These are phyloP conservation scores for Melinaea marsaeus DNA, from an alignment of 2,888 invertebrate genomes.

Conservation along the genomic window DNA sequence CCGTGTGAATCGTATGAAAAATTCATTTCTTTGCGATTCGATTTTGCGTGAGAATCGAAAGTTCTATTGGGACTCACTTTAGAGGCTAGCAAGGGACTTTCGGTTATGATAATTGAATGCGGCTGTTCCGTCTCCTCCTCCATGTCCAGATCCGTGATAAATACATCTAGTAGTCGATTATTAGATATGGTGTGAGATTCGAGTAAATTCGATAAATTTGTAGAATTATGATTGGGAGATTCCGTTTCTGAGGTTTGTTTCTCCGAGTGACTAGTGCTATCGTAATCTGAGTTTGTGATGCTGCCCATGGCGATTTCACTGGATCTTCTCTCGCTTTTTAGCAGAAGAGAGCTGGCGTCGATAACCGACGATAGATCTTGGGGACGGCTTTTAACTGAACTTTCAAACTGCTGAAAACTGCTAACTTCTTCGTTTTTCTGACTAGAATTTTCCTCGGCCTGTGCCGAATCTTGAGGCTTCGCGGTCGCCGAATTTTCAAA, in stretches of 20 bases:
- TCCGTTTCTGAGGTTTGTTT: slow-evolving; percentile 38
- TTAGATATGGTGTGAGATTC: slow-evolving; percentile 60
- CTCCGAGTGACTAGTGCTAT: slow-evolving; percentile 42
- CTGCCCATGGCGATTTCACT: slow-evolving; percentile 45
- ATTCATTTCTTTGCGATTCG: slow-evolving; percentile 39
- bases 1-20: slow-evolving; percentile 49
- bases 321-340: slow-evolving; percentile 54
- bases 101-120: slow-evolving; percentile 69
- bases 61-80: slow-evolving; percentile 49
- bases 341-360: slow-evolving; percentile 53
- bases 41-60: slow-evolving; percentile 45
- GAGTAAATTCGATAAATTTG: slow-evolving; percentile 56
- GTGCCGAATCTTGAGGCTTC: slow-evolving; percentile 53
- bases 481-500: slow-evolving; percentile 54
- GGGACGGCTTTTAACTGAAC: slow-evolving; percentile 50
- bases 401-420: slow-evolving; percentile 58
- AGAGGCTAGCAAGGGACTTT: slow-evolving; percentile 49
- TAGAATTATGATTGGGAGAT: slow-evolving; percentile 50
- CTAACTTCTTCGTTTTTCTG: slow-evolving; percentile 53
- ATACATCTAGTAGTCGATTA: slow-evolving; percentile 46
- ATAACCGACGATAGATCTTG: slow-evolving; percentile 60
- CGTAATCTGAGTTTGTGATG: slow-evolving; percentile 32
- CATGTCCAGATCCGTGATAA: slow-evolving; percentile 54
- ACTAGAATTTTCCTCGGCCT: slow-evolving; percentile 49
- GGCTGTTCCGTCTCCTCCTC: slow-evolving; percentile 70